A percentile compares a stretch with the other conserved stretches of the same genome.
These are phyloP conservation scores for Mesocricetus auratus DNA, from an alignment of 2,113 vertebrate genomes.

Conservation along the genomic window DNA sequence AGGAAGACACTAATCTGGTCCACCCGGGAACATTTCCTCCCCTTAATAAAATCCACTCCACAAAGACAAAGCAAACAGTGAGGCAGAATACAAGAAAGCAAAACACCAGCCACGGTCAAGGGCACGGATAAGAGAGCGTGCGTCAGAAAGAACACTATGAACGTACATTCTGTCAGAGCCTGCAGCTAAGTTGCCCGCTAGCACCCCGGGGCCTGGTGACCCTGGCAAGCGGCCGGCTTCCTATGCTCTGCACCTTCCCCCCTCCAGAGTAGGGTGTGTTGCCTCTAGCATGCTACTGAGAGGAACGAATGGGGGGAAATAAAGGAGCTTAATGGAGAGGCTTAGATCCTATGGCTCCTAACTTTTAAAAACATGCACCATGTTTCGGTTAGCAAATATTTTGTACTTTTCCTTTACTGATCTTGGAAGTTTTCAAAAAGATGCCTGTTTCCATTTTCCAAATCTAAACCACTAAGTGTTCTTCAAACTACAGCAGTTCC, in stretches of 20 bases:
- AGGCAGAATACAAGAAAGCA: slow-evolving; percentile 55
- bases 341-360: neutral
- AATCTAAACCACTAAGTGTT: neutral
- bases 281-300: neutral
- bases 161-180: neutral
- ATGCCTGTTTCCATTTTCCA: slow-evolving; percentile 8
- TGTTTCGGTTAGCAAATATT: neutral
- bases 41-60: slow-evolving; percentile 12
- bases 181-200: neutral
- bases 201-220: neutral
- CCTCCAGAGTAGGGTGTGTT: neutral
- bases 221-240: neutral
- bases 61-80: slow-evolving; percentile 73
- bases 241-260: neutral
- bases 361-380: neutral
- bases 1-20: slow-evolving; percentile 59
- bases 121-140: neutral
- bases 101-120: neutral
- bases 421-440: slow-evolving; percentile 9
- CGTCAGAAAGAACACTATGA: neutral
- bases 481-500: neutral
- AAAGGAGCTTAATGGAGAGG: neutral
- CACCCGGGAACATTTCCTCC: slow-evolving; percentile 78
- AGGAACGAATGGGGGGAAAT: neutral
- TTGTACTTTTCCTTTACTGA: neutral